phyloP scores from a whole-genome alignment of 30 jellyfish, hydroid and myxozoan genomes.

The Aurelia aurita region DNA sequence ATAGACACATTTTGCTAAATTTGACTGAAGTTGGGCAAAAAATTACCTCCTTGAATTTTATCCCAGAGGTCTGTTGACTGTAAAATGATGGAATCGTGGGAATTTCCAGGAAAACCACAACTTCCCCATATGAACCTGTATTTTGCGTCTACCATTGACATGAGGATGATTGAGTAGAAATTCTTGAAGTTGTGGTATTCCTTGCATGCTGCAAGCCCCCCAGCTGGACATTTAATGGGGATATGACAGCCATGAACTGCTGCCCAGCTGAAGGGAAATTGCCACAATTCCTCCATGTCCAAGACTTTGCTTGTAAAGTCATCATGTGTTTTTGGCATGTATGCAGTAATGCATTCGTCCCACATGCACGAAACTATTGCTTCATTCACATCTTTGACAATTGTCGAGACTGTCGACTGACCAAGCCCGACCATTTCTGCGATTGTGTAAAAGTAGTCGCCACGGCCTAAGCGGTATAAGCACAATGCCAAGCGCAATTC shows the following conservation, averaged over 20 bases:
- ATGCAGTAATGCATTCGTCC: not conserved
- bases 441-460: conserved; percentile 19
- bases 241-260: too few species aligned
- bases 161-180: too few species aligned
- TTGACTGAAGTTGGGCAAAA: not conserved
- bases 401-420: conserved; percentile 19
- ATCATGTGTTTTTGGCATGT: not conserved
- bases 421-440: conserved; percentile 45
- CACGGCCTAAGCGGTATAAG: conserved; percentile 32
- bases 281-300: conserved; percentile 17
- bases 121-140: too few species aligned
- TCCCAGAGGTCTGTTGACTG: too few species aligned
- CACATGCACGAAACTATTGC: conserved; percentile 36
- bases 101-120: too few species aligned
- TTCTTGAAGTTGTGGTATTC: too few species aligned
- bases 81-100: too few species aligned
- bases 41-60: not conserved
- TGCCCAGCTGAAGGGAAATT: conserved; percentile 15
- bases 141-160: too few species aligned
- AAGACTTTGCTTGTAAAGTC: conserved; percentile 1
- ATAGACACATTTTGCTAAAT: not conserved
- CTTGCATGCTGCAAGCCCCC: not conserved
- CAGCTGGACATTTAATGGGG: conserved; percentile 26
- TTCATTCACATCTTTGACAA: conserved; percentile 15
- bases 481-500: conserved; percentile 14